Evolutionary conservation across 1,140 invertebrate species (phyloP).

Genomic region (Subanguina moxae): DNA sequence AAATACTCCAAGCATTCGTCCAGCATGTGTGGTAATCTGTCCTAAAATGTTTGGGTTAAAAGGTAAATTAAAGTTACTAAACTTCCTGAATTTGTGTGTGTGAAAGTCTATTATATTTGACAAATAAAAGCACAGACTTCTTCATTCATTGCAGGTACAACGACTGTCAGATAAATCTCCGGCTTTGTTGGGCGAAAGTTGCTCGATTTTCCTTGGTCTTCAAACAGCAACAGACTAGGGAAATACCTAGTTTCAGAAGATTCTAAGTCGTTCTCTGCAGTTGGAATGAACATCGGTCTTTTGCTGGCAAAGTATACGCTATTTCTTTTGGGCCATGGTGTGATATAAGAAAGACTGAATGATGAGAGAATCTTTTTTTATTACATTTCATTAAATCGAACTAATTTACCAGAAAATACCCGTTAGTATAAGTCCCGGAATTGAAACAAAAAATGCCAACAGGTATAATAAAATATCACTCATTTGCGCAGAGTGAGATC

Average conservation of each 20-base stretch:
- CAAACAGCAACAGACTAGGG: background rate
- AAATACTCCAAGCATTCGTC: constrained; percentile 54
- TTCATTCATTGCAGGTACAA: constrained; percentile 58
- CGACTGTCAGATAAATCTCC: constrained; percentile 42
- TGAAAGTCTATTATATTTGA: background rate
- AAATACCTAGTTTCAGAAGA: background rate
- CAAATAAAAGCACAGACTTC: constrained; percentile 23
- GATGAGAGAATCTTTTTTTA: background rate
- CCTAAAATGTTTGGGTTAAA: constrained; percentile 17
- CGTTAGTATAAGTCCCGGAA: too few relatives aligned
- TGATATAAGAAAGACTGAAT: constrained; percentile 32
- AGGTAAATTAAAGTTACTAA: constrained; percentile 8
- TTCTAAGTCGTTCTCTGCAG: background rate
- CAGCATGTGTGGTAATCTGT: constrained; percentile 51
- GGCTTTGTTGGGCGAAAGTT: constrained; percentile 19
- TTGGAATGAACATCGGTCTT: constrained; percentile 8
- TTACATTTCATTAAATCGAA: background rate
- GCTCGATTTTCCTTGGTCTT: background rate
- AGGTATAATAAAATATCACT: too few relatives aligned
- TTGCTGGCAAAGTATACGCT: constrained; percentile 12
- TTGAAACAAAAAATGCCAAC: too few relatives aligned
- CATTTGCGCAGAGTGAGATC: too few relatives aligned
- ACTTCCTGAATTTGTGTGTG: constrained; percentile 9
- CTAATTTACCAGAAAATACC: too few relatives aligned
- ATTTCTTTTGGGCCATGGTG: constrained; percentile 24